Percentiles rank a stretch among this genome's conserved stretches.
phyloP scores from a whole-genome alignment of 2,113 vertebrate species.

The Cervus canadensis region DNA sequence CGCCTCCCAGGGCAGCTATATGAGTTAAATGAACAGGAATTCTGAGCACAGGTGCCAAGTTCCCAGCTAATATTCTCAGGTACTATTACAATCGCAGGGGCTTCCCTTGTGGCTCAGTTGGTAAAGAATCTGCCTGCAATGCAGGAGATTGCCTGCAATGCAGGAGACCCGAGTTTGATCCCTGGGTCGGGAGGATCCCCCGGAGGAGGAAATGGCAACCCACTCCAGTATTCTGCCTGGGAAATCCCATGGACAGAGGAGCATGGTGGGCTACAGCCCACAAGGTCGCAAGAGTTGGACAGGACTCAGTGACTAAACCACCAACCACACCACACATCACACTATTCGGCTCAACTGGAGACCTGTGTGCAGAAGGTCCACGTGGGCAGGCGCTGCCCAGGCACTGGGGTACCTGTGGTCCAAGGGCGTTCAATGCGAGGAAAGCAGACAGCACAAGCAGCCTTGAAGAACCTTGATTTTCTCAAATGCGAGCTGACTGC shows the following conservation, averaged over 20 bases:
- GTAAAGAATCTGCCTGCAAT: background rate
- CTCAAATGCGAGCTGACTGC: fast-evolving
- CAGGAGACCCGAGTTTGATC: background rate
- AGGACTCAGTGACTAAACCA: background rate
- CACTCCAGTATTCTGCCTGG: background rate
- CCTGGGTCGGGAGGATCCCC: background rate
- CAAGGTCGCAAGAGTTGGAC: background rate
- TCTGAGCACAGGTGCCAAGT: background rate
- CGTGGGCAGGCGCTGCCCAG: too few species aligned
- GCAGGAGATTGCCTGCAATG: background rate
- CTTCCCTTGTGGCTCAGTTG: background rate
- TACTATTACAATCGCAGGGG: background rate
- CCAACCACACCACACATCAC: background rate
- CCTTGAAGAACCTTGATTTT: background rate
- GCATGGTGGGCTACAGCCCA: background rate
- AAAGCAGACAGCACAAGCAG: background rate
- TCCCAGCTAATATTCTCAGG: background rate
- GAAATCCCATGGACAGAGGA: background rate
- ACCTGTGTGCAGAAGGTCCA: background rate
- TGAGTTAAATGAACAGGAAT: background rate
- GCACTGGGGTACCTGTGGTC: background rate
- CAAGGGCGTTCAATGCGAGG: background rate
- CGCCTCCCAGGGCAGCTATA: background rate
- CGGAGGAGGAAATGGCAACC: background rate
- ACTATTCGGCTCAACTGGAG: fast-evolving